phyloP scores from a whole-genome alignment of 2,113 vertebrate genomes.

The Upupa epops region DNA sequence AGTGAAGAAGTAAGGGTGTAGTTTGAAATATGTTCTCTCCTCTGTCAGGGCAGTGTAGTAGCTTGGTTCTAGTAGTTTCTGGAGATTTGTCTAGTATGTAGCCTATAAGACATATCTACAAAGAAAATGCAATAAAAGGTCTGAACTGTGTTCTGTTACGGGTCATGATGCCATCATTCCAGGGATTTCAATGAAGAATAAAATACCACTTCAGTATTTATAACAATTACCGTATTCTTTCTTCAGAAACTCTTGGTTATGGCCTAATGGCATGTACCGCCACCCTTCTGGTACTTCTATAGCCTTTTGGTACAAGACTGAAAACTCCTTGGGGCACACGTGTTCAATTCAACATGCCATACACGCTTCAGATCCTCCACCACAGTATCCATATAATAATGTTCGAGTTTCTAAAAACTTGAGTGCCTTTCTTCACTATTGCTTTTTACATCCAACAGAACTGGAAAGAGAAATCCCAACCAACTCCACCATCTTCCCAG shows the following conservation, averaged over 20 bases:
- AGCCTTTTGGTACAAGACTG: background rate
- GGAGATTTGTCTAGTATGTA: background rate
- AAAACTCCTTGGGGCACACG: background rate
- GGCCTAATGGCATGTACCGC: background rate
- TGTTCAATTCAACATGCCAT: background rate
- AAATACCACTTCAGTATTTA: background rate
- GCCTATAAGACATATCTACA: background rate
- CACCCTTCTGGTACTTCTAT: background rate
- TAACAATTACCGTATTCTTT: background rate
- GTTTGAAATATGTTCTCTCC: background rate
- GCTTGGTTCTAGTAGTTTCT: background rate
- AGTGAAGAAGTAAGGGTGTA: background rate
- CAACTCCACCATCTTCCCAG: background rate
- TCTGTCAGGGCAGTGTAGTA: background rate
- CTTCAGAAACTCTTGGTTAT: background rate
- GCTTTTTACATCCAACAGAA: background rate
- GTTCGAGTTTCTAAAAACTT: background rate
- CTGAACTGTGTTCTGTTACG: background rate
- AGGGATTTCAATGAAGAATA: background rate
- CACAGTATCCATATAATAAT: background rate
- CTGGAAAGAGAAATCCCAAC: background rate
- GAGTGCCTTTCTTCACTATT: background rate
- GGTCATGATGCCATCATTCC: background rate
- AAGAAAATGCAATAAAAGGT: background rate
- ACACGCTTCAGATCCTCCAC: background rate